These are phyloP conservation scores for Saccostrea glomerata DNA, from an alignment of 1,140 invertebrate genomes.

Conservation along the genomic window DNA sequence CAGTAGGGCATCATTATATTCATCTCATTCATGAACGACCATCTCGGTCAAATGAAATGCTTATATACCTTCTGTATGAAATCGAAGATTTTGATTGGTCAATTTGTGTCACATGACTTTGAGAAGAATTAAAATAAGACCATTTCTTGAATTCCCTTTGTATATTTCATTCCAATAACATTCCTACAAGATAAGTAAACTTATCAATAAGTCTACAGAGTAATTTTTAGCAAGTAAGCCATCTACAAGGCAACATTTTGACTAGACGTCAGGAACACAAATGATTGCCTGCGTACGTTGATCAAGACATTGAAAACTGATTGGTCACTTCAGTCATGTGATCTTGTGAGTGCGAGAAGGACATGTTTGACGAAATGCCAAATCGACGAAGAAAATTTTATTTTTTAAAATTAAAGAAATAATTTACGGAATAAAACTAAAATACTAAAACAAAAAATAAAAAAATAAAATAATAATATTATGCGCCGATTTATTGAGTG, in stretches of 20 bases:
- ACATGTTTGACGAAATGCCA: neutral
- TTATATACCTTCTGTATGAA: conserved; percentile 67
- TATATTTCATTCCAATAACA: conserved; percentile 13
- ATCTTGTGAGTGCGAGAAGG: conserved; percentile 2
- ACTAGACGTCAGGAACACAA: conserved; percentile 37
- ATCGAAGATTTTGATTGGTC: conserved; percentile 75
- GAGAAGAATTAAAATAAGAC: conserved; percentile 43
- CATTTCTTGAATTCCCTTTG: neutral
- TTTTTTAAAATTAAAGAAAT: too few species aligned
- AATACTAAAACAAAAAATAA: neutral
- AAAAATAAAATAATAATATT: neutral
- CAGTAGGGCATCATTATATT: conserved; percentile 68
- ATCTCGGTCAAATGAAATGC: conserved; percentile 55
- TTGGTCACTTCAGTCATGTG: conserved; percentile 41
- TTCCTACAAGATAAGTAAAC: neutral
- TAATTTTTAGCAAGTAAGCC: neutral
- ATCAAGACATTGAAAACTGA: conserved; percentile 25
- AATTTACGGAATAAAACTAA: too few species aligned
- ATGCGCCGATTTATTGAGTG: neutral
- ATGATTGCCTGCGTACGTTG: conserved; percentile 19
- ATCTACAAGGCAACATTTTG: conserved; percentile 9
- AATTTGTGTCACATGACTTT: conserved; percentile 73
- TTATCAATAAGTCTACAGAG: neutral
- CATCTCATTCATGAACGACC: conserved; percentile 68
- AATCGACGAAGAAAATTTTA: neutral